These are phyloP conservation scores for Seriola rivoliana DNA, from an alignment of 2,113 vertebrate species.

Conservation along the genomic window DNA sequence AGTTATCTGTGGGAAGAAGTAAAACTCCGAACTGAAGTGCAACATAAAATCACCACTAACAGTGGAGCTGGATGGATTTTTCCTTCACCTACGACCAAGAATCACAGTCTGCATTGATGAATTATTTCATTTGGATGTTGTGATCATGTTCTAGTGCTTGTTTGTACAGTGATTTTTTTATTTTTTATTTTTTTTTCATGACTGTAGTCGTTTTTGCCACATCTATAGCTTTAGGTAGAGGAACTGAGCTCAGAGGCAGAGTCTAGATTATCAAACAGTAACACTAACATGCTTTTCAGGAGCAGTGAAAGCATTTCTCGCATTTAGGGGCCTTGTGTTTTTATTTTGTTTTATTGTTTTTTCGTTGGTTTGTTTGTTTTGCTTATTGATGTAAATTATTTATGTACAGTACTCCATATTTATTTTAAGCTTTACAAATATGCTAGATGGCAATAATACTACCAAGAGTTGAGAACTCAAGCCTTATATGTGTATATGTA, in stretches of 20 bases:
- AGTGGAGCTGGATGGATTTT: constrained; percentile 55
- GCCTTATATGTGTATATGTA: constrained; percentile 86
- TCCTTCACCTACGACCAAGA: constrained; percentile 5
- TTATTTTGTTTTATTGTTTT: constrained; percentile 21
- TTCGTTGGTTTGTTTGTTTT: constrained; percentile 32
- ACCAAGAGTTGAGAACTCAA: constrained; percentile 86
- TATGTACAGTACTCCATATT: constrained; percentile 86
- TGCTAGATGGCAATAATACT: constrained; percentile 88
- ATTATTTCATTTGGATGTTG: constrained; percentile 10
- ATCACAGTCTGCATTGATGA: constrained; percentile 15
- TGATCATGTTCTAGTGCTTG: constrained; percentile 38
- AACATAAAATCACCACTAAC: background rate
- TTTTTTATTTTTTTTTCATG: constrained; percentile 1
- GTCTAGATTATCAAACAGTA: constrained; percentile 53
- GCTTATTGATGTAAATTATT: constrained; percentile 84
- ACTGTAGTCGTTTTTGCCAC: constrained; percentile 45
- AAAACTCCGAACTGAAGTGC: background rate
- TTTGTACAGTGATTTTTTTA: constrained; percentile 41
- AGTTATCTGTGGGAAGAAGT: background rate
- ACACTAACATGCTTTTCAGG: constrained; percentile 68
- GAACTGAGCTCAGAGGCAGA: constrained; percentile 47
- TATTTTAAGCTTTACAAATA: constrained; percentile 87
- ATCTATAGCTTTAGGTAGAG: constrained; percentile 67
- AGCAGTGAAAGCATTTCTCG: constrained; percentile 63
- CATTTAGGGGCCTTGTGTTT: constrained; percentile 81